Base-by-base conservation (phyloP, 2,888 invertebrate species). In the Congeria kusceri region DNA sequence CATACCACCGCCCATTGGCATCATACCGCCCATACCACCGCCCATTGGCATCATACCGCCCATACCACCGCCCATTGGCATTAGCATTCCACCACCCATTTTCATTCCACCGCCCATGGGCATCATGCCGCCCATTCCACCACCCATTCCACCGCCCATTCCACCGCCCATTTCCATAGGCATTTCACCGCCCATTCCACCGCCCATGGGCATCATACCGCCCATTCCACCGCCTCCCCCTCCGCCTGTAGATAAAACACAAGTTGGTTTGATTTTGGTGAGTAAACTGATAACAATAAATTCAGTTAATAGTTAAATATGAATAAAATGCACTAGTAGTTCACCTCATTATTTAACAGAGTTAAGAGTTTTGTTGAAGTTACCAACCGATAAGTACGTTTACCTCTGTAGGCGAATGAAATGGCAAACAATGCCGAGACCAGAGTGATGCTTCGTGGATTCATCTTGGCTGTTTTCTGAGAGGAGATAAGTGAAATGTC, bases 341-440 rank as follows among this genome's bases (percentile, higher is more conserved):
- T 39, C 9, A 11, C 39, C 9, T 13, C 13, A 15, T 39, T 5
- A 39, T 56, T 13, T 27, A 56, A 25, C 11, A 25, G 1, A 62
- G n/a, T 46, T 44, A 39, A 39, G 5, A 39, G 39, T 13, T 39
- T 39, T 39, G 32, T 32, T 32, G 9, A 7, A 32, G 9, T 13
- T 39, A 32, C 9, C 9, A 32, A 32, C 4, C 9, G 20, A 4
- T 9, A 18, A 53, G 25, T 53, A 15, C 11, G 7, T 28, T 28
- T 57, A 77, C 77, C 77, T 77, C 53, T 63, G 63, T 77, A 77
- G 5, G 77, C 77, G 47, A 66, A 32, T 53, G 71, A 32, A 11
- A 77, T 56, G 29, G 67, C 71, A 39, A 77, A 56, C 28, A 67
- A 57, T 59, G 68, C 63, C 27, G 77, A 77, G 57, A 71, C 62